Conservation (phyloP, 1,140 invertebrate genomes). For the Drosophila simulans region DNA sequence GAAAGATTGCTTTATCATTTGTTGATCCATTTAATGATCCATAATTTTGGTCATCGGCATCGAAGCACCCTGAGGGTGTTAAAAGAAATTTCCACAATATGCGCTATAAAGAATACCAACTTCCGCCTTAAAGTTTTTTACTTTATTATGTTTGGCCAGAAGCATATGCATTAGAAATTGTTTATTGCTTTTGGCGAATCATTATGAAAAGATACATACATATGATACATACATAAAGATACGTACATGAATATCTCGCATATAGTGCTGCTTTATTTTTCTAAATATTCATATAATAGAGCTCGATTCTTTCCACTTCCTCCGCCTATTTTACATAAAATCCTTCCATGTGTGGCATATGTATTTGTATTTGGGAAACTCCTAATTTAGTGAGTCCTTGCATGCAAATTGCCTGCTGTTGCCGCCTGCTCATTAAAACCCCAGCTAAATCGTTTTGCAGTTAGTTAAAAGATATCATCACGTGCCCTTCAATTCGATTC, state of each 20-base stretch:
- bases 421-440: background rate
- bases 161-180: background rate
- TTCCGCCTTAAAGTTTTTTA: background rate
- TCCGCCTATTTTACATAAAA: background rate
- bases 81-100: background rate
- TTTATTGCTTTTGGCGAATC: background rate
- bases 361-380: no score
- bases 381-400: slow-evolving; percentile 1
- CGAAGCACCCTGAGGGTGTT: no score
- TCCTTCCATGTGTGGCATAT: background rate
- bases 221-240: no score
- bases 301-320: background rate
- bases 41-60: background rate
- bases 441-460: slow-evolving; percentile 2
- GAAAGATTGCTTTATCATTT: slow-evolving; percentile 1
- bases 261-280: background rate
- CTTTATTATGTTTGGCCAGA: background rate
- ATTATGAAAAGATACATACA: background rate
- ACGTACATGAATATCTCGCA: background rate
- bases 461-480: slow-evolving; percentile 18
- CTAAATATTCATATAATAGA: background rate
- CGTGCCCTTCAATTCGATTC: background rate
- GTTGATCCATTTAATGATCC: background rate
- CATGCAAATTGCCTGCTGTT: slow-evolving; percentile 10
- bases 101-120: background rate